Base-by-base conservation (phyloP, 2,888 invertebrate genomes). In the Mechanitis mazaeus region DNA sequence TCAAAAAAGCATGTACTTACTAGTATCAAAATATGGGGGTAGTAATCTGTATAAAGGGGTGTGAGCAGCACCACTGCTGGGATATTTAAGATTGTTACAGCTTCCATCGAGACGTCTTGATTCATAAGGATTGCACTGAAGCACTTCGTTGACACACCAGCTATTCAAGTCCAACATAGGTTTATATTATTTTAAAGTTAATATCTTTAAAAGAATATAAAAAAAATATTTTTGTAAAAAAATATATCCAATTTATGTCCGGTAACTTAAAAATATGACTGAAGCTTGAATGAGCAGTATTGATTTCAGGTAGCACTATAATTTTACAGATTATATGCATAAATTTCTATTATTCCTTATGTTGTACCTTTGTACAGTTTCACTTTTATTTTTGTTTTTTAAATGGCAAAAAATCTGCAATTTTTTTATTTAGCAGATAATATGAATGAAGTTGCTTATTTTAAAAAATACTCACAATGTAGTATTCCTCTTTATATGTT, bases 101-200 rank as follows among this genome's bases (percentile, higher is more conserved):
- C 85, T 76, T 0, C 84, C 85, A 59, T 85, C 86, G 0, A 83
- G 63, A 0, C 86, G 73, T 4, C 85, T 76, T 0, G 79, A 75
- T 69, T 85, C 87, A 0, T 72, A 12, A 0, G 79, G 76, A 46
- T 83, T 72, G 59, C 87, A 87, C 6, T 80, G 78, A 0, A 74
- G 64, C 0, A 85, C 57, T 53, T 74, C 80, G 4, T 71, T 79
- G 0, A 79, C 75, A 55, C 86, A 87, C 83, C 82, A 85, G 63
- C 86, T 82, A 69, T 54, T 60, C 2, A 42, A 42, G 9, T 33
- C 33, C 2, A 42, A 54, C n/a, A 54, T 54, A 35, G 6, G 6
- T 33, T 35, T 11, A 35, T 35, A 54, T 35, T 12, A 35, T 54
- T 35, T 33, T 7, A 50, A 31, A 11, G 6, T 31, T n/a, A 9